Conservation (phyloP, 2,113 vertebrate species). For the Ophiodon elongatus region DNA sequence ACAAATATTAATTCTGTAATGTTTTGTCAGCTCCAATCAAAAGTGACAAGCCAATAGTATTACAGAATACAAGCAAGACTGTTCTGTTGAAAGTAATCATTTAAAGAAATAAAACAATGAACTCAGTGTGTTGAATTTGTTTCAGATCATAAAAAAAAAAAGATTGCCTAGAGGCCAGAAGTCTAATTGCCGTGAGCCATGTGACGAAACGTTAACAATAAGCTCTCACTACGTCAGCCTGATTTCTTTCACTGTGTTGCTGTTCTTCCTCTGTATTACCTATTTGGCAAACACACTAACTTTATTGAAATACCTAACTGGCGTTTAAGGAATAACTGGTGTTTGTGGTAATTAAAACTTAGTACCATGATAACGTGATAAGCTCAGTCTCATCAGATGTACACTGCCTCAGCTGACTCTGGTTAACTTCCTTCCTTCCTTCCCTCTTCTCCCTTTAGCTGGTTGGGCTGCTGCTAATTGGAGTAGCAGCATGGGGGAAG, state of each 20-base stretch:
- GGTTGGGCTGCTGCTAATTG: slow-evolving; percentile 92
- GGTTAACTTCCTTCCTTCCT: slow-evolving; percentile 28
- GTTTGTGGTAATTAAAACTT: neutral
- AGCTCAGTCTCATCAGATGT: neutral
- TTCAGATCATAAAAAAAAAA: neutral
- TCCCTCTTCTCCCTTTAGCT: slow-evolving; percentile 79
- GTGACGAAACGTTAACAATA: neutral
- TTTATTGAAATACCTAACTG: neutral
- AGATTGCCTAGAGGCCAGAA: neutral
- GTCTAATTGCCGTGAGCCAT: neutral
- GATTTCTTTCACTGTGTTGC: neutral
- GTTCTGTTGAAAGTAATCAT: neutral
- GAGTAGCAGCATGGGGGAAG: slow-evolving; percentile 93
- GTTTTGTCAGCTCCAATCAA: neutral
- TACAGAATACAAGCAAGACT: neutral
- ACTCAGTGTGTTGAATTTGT: neutral
- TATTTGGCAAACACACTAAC: neutral
- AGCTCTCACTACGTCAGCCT: neutral
- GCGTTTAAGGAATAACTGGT: neutral
- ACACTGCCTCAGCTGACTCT: slow-evolving; percentile 15
- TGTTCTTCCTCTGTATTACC: neutral
- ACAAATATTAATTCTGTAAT: neutral
- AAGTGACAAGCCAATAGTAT: neutral
- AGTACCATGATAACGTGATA: neutral
- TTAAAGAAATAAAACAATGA: neutral